Evolutionary conservation across 1,140 invertebrate species (phyloP).

Genomic region (Conus ventricosus): DNA sequence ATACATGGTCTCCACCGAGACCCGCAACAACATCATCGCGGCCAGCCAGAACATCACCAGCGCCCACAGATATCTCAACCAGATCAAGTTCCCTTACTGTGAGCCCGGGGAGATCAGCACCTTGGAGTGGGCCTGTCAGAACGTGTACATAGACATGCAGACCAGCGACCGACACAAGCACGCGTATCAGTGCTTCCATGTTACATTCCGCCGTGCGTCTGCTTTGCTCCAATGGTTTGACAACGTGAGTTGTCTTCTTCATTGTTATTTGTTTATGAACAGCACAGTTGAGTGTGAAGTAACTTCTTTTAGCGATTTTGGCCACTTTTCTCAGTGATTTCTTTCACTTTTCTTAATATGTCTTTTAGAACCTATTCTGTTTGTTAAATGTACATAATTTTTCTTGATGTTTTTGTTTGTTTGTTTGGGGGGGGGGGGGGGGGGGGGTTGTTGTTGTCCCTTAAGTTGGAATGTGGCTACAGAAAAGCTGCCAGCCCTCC

Average conservation of each 20-base stretch:
- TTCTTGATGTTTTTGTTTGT: too few species aligned
- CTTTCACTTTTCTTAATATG: too few species aligned
- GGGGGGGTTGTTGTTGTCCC: too few species aligned
- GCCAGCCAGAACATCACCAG: conserved; percentile 78
- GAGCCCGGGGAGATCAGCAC: conserved; percentile 78
- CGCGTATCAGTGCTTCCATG: conserved; percentile 76
- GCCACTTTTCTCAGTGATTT: too few species aligned
- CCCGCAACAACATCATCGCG: conserved; percentile 79
- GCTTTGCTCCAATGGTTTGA: conserved; percentile 81
- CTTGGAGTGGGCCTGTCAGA: conserved; percentile 77
- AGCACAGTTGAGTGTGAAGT: too few species aligned
- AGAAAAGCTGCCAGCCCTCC: too few species aligned
- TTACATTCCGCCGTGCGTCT: conserved; percentile 76
- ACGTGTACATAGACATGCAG: conserved; percentile 80
- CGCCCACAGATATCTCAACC: conserved; percentile 78
- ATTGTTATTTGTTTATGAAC: background rate
- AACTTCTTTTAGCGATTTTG: too few species aligned
- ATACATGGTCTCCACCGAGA: conserved; percentile 77
- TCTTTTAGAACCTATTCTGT: too few species aligned
- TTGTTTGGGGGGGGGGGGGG: too few species aligned
- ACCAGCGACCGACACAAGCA: conserved; percentile 76
- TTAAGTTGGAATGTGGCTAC: too few species aligned
- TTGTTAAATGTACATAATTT: too few species aligned
- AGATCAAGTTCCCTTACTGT: conserved; percentile 81
- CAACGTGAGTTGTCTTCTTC: conserved; percentile 70